These are phyloP conservation scores for Sipunculus nudus DNA, from an alignment of 2,888 invertebrate species.

Conservation along the genomic window DNA sequence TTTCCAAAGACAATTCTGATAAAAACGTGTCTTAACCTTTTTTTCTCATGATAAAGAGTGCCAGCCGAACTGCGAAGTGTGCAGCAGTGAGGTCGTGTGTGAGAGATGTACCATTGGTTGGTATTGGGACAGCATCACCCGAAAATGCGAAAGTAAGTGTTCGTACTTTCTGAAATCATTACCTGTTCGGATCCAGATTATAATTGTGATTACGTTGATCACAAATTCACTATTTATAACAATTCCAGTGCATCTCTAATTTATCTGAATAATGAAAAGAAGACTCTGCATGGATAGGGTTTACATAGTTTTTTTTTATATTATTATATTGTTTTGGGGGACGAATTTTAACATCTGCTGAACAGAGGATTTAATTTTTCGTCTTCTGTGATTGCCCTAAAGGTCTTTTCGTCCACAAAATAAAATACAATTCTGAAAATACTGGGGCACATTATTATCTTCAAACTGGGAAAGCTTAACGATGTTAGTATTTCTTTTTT, in stretches of 20 bases:
- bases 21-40: too few relatives aligned
- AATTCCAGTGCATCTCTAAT: too few relatives aligned
- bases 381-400: too few relatives aligned
- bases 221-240: too few relatives aligned
- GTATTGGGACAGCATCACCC: constrained; percentile 6
- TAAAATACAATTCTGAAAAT: not conserved
- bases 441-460: not conserved
- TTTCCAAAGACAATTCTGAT: too few relatives aligned
- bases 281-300: not conserved
- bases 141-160: constrained; percentile 5
- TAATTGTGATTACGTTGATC: too few relatives aligned
- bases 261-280: not conserved
- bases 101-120: constrained; percentile 8
- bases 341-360: not conserved
- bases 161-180: too few relatives aligned
- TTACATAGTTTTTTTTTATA: not conserved
- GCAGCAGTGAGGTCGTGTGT: not conserved
- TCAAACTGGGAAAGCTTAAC: not conserved
- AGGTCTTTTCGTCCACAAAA: not conserved
- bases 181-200: too few relatives aligned
- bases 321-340: not conserved
- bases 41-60: too few relatives aligned
- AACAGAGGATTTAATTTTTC: too few relatives aligned
- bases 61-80: constrained; percentile 3
- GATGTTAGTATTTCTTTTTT: too few relatives aligned